Base-by-base conservation (phyloP, 1,140 invertebrate species). In the Helicoverpa armigera region DNA sequence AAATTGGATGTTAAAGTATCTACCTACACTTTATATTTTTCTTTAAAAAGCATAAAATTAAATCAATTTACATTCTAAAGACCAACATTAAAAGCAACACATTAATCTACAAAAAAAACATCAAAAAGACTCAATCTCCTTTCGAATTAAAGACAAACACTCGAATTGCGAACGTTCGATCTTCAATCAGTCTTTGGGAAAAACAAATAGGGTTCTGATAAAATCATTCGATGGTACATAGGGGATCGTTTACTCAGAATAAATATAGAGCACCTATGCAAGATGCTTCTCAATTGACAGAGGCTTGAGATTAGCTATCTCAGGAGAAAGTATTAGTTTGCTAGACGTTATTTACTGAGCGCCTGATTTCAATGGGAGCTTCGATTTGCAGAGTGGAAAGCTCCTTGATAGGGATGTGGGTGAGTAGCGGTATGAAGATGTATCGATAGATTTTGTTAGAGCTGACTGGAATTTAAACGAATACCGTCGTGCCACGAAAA, bases 281-380 rank as follows among this genome's bases (percentile, higher is more conserved):
- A 60, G 60, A 79, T 50, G 72, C 80, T 86, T 80, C 83, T 86
- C 87, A 85, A 80, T 43, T 43, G 35, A 83, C 70, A 75, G 54
- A 84, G 73, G 50, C 54, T 77, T 75, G 77, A 86, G 89, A 92
- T 92, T 92, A 91, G 87, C 89, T 87, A 91, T 92, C 87, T 88
- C 85, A 61, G 61, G 79, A 63, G 88, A 91, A 91, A 91, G 90
- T 92, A 92, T 91, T 92, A 92, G 86, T 84, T 88, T 85, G 82
- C 85, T 83, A 88, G 85, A 87, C 87, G 87, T 86, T 92, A 90
- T 92, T 92, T 92, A 90, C 91, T 83, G 87, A 89, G 83, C 86
- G 85, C 73, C 89, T 90, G 89, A 89, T 92, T 92, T 89, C 91
- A 90, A 92, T 92, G 85, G 85, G 63, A 79, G 69, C 80, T 90